Evolutionary conservation across 2,113 vertebrate species (phyloP).

Genomic region (Mustela nigripes): DNA sequence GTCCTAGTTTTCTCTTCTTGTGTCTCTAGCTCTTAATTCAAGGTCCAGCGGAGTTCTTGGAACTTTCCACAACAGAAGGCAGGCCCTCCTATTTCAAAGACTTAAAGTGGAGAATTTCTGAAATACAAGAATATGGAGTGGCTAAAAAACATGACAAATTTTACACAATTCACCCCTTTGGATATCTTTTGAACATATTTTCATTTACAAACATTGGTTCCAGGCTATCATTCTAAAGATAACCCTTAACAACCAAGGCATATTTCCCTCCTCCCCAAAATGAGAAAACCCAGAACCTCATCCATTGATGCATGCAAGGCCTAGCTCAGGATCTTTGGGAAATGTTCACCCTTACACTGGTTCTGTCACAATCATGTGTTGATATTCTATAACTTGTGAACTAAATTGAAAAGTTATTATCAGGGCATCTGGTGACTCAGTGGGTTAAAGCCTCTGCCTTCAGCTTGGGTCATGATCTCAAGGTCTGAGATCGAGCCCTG

Average conservation of each 20-base stretch:
- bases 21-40: not conserved
- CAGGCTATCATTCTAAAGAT: not conserved
- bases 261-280: not conserved
- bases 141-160: not conserved
- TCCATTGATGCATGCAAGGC: not conserved
- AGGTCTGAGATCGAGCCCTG: no score
- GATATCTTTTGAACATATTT: not conserved
- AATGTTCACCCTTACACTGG: not conserved
- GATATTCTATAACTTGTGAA: not conserved
- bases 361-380: not conserved
- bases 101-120: not conserved
- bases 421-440: no score
- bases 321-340: not conserved
- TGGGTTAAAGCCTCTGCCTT: no score
- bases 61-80: not conserved
- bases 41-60: not conserved
- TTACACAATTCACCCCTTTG: not conserved
- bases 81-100: not conserved
- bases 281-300: not conserved
- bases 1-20: not conserved
- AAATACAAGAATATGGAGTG: not conserved
- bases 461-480: no score
- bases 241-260: not conserved
- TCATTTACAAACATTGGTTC: not conserved
- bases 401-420: not conserved